A percentile compares a stretch with the other conserved stretches of the same genome.
These are phyloP conservation scores for Drosophila navojoa DNA, from an alignment of 1,140 invertebrate genomes.

Conservation along the genomic window DNA sequence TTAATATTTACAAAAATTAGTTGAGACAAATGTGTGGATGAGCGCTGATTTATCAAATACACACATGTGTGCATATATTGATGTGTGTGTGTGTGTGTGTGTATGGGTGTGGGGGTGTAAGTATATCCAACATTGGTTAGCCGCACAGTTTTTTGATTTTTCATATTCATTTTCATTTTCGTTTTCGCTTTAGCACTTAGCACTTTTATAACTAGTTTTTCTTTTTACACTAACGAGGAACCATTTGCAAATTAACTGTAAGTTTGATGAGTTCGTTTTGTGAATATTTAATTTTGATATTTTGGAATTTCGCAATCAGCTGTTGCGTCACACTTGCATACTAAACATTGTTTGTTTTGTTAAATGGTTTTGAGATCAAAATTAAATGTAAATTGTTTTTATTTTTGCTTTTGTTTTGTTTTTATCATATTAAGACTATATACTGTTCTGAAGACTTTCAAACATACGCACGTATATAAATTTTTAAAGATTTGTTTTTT, in stretches of 20 bases:
- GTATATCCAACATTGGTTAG: constrained; percentile 23
- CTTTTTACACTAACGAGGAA: constrained; percentile 80
- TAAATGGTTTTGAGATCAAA: constrained; percentile 74
- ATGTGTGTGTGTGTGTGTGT: neutral
- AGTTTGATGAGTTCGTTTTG: constrained; percentile 37
- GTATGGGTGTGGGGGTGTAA: neutral
- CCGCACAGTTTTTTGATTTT: constrained; percentile 34
- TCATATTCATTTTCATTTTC: constrained; percentile 13
- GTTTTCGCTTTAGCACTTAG: constrained; percentile 48
- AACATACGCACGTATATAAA: constrained; percentile 46
- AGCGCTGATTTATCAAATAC: constrained; percentile 54
- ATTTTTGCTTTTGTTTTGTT: constrained; percentile 7
- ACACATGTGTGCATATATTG: constrained; percentile 21
- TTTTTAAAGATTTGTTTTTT: constrained; percentile 23
- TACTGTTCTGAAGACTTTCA: constrained; percentile 61
- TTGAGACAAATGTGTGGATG: constrained; percentile 44
- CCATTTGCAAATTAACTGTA: constrained; percentile 75
- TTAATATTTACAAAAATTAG: constrained; percentile 54
- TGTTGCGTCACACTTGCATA: constrained; percentile 53
- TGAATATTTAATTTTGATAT: constrained; percentile 77
- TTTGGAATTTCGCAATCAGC: constrained; percentile 75
- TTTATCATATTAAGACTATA: constrained; percentile 69
- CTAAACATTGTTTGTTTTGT: constrained; percentile 44
- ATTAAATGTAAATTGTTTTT: constrained; percentile 68
- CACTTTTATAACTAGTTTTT: constrained; percentile 69